Base-by-base conservation (phyloP, 2,888 invertebrate genomes). In the Agelastica alni region DNA sequence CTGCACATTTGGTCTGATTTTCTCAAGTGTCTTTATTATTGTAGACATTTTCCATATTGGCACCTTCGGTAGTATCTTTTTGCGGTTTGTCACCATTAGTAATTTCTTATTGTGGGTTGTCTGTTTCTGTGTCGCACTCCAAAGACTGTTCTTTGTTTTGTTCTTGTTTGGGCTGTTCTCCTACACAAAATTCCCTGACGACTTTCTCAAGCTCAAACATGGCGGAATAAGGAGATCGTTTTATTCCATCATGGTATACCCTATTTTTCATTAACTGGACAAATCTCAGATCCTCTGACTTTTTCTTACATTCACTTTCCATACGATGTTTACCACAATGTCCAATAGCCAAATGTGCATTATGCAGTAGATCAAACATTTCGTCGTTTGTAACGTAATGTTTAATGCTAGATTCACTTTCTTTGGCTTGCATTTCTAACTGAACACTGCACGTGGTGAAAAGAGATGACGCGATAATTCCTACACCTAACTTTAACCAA, bases 181-280 rank as follows among this genome's bases (percentile, higher is more conserved):
- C 14, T 22, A 20, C 41, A 48, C 10, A 16, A 37, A 48, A 37
- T 48, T 6, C 41, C 16, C 41, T 39, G 30, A 42, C 18, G 3
- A 48, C 17, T 39, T 20, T 36, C 46, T 43, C 51, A 36, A 51
- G 22, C 5, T 65, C 62, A 43, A 66, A 62, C 48, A 63, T 52
- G 12, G 65, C 64, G 60, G 64, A 53, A 45, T 68, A 67, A 10
- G 66, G 66, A 16, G 59, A 56, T 48, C 51, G 47, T 41, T 61
- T 63, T 26, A 49, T 75, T 36, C 69, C 73, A 47, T 61, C 18
- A 59, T 76, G 73, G 56, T 64, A 60, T 17, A 70, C 68, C 58
- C 63, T 58, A 58, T 77, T 77, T 68, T 78, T 77, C 70, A 69
- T 72, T 42, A 74, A 63, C 58, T 77, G 75, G 13, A 76, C 62